Evolutionary conservation across 1,140 invertebrate genomes (phyloP).

Genomic region (Leptinotarsa defecta): DNA sequence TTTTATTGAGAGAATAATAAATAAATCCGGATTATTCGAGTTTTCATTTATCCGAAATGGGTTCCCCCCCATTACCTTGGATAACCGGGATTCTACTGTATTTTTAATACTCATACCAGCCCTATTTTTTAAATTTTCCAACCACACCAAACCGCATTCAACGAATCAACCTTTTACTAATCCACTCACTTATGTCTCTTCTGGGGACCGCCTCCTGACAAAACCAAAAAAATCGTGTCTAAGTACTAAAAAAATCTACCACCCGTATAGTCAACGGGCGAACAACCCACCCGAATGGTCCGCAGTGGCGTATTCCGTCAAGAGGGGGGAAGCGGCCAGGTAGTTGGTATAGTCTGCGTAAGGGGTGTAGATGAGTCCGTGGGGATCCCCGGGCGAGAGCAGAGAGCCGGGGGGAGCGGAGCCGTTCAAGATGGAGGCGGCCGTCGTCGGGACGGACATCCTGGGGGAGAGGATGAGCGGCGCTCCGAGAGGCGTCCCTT

Average conservation of each 20-base stretch:
- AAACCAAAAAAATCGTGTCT: background rate
- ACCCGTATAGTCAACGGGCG: constrained; percentile 65
- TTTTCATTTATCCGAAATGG: no score
- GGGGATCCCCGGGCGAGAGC: constrained; percentile 63
- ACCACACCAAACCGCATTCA: no score
- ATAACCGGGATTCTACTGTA: no score
- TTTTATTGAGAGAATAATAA: no score
- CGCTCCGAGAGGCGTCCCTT: constrained; percentile 74
- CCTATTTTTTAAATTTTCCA: no score
- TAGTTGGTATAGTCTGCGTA: constrained; percentile 89
- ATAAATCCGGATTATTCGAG: no score
- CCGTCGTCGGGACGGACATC: constrained; percentile 79
- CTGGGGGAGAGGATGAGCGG: constrained; percentile 86
- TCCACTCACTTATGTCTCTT: no score
- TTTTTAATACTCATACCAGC: no score
- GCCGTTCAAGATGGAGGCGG: constrained; percentile 72
- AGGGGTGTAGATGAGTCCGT: constrained; percentile 72
- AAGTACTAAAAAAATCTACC: constrained; percentile 8
- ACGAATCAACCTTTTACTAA: no score
- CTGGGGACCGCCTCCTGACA: no score
- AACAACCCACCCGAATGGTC: constrained; percentile 96
- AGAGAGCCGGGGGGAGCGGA: constrained; percentile 69
- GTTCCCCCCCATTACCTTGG: no score
- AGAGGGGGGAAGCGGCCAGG: constrained; percentile 76
- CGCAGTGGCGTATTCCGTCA: constrained; percentile 81